phyloP scores from a whole-genome alignment of 1,140 invertebrate species.

The Solen grandis region DNA sequence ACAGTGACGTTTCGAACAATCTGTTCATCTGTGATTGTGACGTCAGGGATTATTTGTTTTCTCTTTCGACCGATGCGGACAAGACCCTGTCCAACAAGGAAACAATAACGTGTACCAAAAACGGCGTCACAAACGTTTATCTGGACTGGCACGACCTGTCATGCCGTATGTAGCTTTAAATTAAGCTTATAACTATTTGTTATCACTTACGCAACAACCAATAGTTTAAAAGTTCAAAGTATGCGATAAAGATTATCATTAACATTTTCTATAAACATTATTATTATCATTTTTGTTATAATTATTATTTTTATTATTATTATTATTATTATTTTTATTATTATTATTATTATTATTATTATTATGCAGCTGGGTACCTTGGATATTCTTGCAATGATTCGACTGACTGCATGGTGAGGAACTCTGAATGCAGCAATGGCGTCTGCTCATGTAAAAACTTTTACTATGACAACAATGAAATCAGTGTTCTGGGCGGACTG shows the following conservation, averaged over 20 bases:
- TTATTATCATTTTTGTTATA: background rate
- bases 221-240: background rate
- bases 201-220: background rate
- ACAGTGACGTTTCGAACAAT: constrained; percentile 38
- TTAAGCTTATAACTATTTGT: background rate
- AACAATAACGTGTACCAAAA: background rate
- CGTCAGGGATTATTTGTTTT: constrained; percentile 11
- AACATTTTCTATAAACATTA: background rate
- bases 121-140: background rate
- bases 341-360: background rate
- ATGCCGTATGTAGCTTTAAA: constrained; percentile 27
- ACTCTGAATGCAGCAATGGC: background rate
- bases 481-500: constrained; percentile 6
- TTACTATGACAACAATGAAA: constrained; percentile 43
- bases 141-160: constrained; percentile 10
- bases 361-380: constrained; percentile 28
- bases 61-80: background rate
- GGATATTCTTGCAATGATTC: background rate
- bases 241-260: background rate
- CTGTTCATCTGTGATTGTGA: constrained; percentile 15
- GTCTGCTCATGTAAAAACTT: constrained; percentile 2
- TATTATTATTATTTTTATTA: background rate
- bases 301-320: background rate
- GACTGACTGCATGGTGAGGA: constrained; percentile 16
- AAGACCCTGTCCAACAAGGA: background rate